phyloP scores from a whole-genome alignment of 1,140 invertebrate genomes.

The Chrysomallon squamiferum region DNA sequence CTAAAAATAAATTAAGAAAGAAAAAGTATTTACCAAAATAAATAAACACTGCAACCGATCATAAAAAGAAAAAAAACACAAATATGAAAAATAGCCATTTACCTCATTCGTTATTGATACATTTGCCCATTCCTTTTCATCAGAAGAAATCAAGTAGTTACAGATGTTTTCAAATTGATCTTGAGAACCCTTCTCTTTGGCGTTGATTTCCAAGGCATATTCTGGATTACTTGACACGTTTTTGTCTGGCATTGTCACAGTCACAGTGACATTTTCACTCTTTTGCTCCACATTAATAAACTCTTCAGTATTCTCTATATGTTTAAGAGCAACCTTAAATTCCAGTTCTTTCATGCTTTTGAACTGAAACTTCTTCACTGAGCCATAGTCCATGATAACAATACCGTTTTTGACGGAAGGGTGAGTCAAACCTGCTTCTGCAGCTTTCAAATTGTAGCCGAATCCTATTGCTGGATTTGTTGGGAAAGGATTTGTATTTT shows the following conservation, averaged over 20 bases:
- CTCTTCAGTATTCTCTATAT: background rate
- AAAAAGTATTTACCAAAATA: too few relatives aligned
- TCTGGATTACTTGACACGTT: too few relatives aligned
- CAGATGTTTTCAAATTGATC: too few relatives aligned
- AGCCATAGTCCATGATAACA: background rate
- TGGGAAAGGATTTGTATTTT: background rate
- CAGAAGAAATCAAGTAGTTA: too few relatives aligned
- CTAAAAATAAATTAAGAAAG: too few relatives aligned
- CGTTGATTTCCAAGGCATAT: too few relatives aligned
- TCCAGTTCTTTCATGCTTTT: background rate
- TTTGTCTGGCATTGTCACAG: slow-evolving; percentile 12
- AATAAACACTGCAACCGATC: too few relatives aligned
- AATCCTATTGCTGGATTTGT: background rate
- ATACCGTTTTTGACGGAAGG: background rate
- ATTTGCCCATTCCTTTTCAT: too few relatives aligned
- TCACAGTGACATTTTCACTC: background rate
- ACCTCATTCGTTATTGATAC: too few relatives aligned
- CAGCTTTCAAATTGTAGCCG: background rate
- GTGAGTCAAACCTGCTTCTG: background rate
- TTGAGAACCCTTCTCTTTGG: too few relatives aligned
- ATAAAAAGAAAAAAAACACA: too few relatives aligned
- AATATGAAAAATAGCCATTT: too few relatives aligned
- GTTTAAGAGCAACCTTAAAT: background rate
- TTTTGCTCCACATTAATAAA: slow-evolving; percentile 1
- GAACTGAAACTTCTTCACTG: background rate